Base-by-base conservation (phyloP, 2,113 vertebrate species). In the Scophthalmus maximus region DNA sequence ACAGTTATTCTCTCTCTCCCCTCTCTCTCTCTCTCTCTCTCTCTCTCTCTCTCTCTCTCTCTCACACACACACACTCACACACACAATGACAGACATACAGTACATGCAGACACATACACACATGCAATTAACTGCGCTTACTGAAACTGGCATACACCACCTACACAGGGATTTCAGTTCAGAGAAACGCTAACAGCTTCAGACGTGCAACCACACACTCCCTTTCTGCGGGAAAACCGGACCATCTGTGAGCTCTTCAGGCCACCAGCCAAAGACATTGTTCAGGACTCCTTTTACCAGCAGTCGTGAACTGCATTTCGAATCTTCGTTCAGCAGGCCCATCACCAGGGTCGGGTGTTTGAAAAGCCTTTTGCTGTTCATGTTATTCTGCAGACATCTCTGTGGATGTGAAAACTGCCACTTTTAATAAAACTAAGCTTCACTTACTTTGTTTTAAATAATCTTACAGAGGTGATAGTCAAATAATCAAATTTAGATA, bases 191-290 rank as follows among this genome's bases (percentile, higher is more conserved):
- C 44, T 72, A 63, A 50, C 63, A 52, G 59, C 66, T 61, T 85
- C 71, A 77, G 64, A 68, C 30, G 10, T 49, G 59, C 69, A 1
- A 58, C 60, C 55, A 71, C 69, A 53, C 65, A 22, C 52, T 70
- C 52, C 20, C 18, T 20, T 46, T 9, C 42, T 66, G 53, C 56
- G 22, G 57, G 53, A 77, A 61, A 82, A 83, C 68, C 25, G 32
- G 61, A 76, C 76, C 87, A 85, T 84, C 82, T 89, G 87, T 73
- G 63, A 68, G 79, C 77, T 77, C 68, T 68, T 85, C 46, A 78
- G 81, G 64, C 86, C 81, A 82, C 70, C 78, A 78, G 69, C 59
- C 78, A 71, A 18, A 53, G 58, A 81, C 34, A 22, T 66, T 73
- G 78, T 68, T 84, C 34, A 65, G 56, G 26, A 65, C 42, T 71